phyloP scores from a whole-genome alignment of 2,113 vertebrate species.

The Rana temporaria region DNA sequence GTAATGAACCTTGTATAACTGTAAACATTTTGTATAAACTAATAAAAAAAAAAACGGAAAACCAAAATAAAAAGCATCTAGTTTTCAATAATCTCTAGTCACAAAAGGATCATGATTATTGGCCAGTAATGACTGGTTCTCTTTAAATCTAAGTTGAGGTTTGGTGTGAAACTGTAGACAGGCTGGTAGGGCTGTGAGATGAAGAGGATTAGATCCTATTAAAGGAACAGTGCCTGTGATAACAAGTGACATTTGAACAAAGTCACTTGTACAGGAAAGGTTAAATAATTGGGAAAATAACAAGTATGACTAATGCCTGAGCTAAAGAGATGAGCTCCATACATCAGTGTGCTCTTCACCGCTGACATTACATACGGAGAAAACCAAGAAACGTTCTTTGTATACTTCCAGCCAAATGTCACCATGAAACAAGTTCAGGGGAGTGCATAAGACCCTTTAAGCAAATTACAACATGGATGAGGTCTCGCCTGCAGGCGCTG shows the following conservation, averaged over 20 bases:
- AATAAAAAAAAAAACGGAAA: too few relatives aligned
- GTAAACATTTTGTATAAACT: too few relatives aligned
- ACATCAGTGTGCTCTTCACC: conserved; percentile 19
- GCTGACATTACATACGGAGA: neutral
- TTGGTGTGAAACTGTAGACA: too few relatives aligned
- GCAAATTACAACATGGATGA: neutral
- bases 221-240: neutral
- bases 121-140: too few relatives aligned
- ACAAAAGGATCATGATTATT: too few relatives aligned
- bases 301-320: conserved; percentile 22
- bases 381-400: neutral
- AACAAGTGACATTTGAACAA: neutral
- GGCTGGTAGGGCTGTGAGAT: neutral
- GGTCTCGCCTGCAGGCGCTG: neutral
- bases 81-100: too few relatives aligned
- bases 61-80: too few relatives aligned
- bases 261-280: conserved; percentile 30
- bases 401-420: conserved; percentile 23
- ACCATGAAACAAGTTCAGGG: neutral
- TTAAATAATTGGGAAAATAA: conserved; percentile 38
- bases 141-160: too few relatives aligned
- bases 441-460: neutral
- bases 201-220: neutral
- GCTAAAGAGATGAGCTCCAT: neutral
- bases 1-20: too few relatives aligned